A percentile compares a stretch with the other conserved stretches of the same genome.
phyloP scores from a whole-genome alignment of 2,113 vertebrate species.

The Chaetops frenatus region DNA sequence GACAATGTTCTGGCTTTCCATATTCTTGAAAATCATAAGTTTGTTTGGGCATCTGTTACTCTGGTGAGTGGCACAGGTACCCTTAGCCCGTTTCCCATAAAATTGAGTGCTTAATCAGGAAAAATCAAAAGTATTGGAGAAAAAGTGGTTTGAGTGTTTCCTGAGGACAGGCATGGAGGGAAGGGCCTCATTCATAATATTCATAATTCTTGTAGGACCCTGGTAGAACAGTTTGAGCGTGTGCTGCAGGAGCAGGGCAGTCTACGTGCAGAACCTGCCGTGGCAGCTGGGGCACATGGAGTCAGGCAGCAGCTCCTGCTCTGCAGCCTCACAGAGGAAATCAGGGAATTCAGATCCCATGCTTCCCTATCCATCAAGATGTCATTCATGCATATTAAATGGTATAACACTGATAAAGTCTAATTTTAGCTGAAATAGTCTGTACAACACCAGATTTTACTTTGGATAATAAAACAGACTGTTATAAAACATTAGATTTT shows the following conservation, averaged over 20 bases:
- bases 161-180: background rate
- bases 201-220: background rate
- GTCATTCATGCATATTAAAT: background rate
- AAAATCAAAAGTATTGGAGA: background rate
- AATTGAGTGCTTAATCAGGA: background rate
- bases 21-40: background rate
- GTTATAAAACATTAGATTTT: background rate
- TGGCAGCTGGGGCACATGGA: constrained; percentile 1
- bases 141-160: background rate
- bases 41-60: background rate
- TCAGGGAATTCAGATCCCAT: constrained; percentile 10
- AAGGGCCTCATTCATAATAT: background rate
- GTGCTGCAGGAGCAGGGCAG: background rate
- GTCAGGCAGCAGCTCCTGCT: background rate
- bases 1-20: background rate
- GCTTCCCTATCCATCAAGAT: background rate
- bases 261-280: constrained; percentile 11
- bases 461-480: background rate
- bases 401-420: background rate
- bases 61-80: background rate
- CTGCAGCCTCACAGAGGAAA: background rate
- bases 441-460: background rate
- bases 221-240: background rate
- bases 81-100: background rate
- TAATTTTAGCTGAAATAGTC: background rate